Evolutionary conservation across 2,113 vertebrate species (phyloP), one percentile per base, ranked within the genome.

Genomic region (Bucco capensis): DNA sequence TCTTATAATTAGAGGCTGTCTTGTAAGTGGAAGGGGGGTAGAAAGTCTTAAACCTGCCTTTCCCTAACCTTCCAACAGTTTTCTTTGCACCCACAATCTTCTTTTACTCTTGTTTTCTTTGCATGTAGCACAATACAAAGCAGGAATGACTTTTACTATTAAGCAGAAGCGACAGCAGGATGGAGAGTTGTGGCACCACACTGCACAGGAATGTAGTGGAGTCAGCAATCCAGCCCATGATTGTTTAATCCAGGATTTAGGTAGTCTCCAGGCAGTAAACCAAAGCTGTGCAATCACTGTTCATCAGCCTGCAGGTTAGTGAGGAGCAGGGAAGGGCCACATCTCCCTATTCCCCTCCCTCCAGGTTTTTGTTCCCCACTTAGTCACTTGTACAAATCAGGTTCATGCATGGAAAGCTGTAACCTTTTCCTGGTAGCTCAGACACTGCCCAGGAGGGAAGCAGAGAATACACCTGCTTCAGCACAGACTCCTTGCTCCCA

Each of bases 201-300:
- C 72, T 74, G 72, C 79, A 60, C 72, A 93, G 66, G 83, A 95
- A 96, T 93, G 96, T 31, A 13, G 51, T 54, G 17, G 58, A 89
- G 86, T 93, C 83, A 90, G 92, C 83, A 95, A n/a, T 65, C 46
- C 33, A 69, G 27, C 54, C 75, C 16, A 19, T 73, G 67, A 73
- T 21, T 87, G 37, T 67, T 96, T 93, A 92, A 92, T 84, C 77
- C 77, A 79, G 83, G 88, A 79, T 92, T 96, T 92, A 87, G 54
- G 47, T 66, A 84, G 62, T 86, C 71, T 86, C 19, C 28, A 47
- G 66, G 50, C 71, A 67, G 30, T 38, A 76, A 57, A 18, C 74
- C 46, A 67, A 9, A 33, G 40, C 16, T 33, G 4, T 12, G 21
- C 25, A 75, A 46, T 21, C 0, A 0, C 28, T 50, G 25, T 44